A percentile compares a stretch with the other conserved stretches of the same genome.
phyloP scores from a whole-genome alignment of 1,140 invertebrate species.

The Bombus consobrinus region DNA sequence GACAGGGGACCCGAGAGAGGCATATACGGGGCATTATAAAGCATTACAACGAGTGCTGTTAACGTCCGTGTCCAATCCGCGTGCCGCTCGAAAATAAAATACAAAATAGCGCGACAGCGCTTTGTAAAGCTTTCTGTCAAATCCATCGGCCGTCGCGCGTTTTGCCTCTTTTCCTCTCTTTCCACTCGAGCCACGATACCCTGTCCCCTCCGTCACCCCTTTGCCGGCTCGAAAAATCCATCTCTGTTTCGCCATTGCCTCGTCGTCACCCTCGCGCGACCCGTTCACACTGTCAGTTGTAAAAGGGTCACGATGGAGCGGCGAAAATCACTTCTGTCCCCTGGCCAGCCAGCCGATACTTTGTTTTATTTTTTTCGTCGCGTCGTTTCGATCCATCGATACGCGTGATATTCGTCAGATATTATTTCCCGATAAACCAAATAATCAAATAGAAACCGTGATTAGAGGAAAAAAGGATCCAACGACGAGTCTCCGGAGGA shows the following conservation, averaged over 20 bases:
- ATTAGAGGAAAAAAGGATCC: constrained; percentile 12
- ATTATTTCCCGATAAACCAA: not conserved
- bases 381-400: not conserved
- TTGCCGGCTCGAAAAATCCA: constrained; percentile 4
- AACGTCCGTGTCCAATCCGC: constrained; percentile 81
- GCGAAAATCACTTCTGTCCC: constrained; percentile 44
- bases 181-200: constrained; percentile 12
- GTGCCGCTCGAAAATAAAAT: constrained; percentile 78
- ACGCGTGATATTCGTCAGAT: not conserved
- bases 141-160: constrained; percentile 74
- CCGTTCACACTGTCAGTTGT: constrained; percentile 32
- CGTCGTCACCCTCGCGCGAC: constrained; percentile 11
- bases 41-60: constrained; percentile 82
- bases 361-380: constrained; percentile 1
- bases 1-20: constrained; percentile 43
- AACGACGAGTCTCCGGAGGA: not conserved
- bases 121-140: constrained; percentile 81
- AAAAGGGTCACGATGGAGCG: constrained; percentile 46
- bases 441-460: not conserved
- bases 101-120: constrained; percentile 77
- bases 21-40: constrained; percentile 76
- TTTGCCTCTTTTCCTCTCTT: constrained; percentile 44
- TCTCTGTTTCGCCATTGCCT: constrained; percentile 28
- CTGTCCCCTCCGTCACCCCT: not conserved
- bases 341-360: not conserved